Base-by-base conservation (phyloP, 2,888 invertebrate species). In the Lithophane semibrunnea region DNA sequence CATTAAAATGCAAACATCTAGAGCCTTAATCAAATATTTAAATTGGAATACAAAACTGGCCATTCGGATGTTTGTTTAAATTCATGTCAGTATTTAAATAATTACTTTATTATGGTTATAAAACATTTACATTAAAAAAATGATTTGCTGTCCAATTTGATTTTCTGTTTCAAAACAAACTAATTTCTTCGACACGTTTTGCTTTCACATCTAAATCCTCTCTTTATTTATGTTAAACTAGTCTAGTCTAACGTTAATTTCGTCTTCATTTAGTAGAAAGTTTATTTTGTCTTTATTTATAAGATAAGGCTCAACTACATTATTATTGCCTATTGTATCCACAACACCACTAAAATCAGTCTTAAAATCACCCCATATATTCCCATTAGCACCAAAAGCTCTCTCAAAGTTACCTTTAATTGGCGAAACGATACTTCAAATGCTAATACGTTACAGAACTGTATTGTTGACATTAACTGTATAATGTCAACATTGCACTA, bases 21-120 rank as follows among this genome's bases (percentile, higher is more conserved):
- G 37, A 82, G 52, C 54, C 60, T 79, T 80, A 81, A 88, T 88
- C 88, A 88, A 88, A 86, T 88, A 88, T 88, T 88, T 77, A 86
- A 88, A 87, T 88, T 79, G 68, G 77, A 82, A 73, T 75, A 71
- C 63, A 24, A 86, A 84, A 67, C 73, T 76, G 68, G 79, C 80
- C 64, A 65, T 67, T 86, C 44, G 47, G 65, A 77, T 88, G 82
- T 84, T 88, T 86, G 85, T 86, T 77, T 79, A 77, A 68, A 82
- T 88, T 72, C 79, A 68, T 75, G 72, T 67, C 69, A 64, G 42
- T 71, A 75, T 85, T 78, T 75, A 70, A 85, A 82, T 85, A 67
- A 82, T 83, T 70, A 42, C 71, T 79, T 75, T 86, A 82, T 49
- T 73, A 82, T 63, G 65, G 18, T 21, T 66, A 71, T 64, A 74